A percentile compares a stretch with the other conserved stretches of the same genome.
Evolutionary conservation across 2,888 invertebrate genomes (phyloP).

Genomic region (Drosophila imparisetae): DNA sequence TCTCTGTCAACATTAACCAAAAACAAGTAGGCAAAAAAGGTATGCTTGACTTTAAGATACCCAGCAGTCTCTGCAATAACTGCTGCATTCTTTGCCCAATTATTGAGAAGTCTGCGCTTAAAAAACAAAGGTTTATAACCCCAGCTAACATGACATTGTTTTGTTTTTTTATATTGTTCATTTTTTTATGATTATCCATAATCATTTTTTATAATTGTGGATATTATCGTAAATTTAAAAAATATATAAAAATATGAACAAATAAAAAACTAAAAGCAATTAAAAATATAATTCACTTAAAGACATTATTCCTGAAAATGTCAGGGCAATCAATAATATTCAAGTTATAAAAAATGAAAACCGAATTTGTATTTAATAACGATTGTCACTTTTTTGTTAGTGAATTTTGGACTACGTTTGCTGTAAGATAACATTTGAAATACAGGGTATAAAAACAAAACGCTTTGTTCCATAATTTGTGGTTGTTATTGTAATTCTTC

Average conservation of each 20-base stretch:
- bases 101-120: not conserved
- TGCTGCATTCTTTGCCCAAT: not conserved
- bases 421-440: not conserved
- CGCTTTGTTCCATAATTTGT: conserved; percentile 41
- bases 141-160: not conserved
- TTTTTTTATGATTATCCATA: not conserved
- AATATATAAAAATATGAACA: not conserved
- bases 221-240: not conserved
- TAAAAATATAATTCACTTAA: not conserved
- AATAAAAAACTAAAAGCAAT: not conserved
- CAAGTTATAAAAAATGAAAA: not conserved
- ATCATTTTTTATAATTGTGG: not conserved
- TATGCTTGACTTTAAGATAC: not conserved
- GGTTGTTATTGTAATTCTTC: conserved; percentile 1
- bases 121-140: not conserved
- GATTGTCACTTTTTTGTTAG: not conserved
- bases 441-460: conserved; percentile 19
- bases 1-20: conserved; percentile 1
- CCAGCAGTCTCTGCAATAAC: not conserved
- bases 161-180: not conserved
- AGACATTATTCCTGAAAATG: not conserved
- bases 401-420: not conserved
- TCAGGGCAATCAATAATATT: not conserved
- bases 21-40: not conserved
- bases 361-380: not conserved